Conservation (phyloP, 2,888 invertebrate species). For the Allacma fusca region DNA sequence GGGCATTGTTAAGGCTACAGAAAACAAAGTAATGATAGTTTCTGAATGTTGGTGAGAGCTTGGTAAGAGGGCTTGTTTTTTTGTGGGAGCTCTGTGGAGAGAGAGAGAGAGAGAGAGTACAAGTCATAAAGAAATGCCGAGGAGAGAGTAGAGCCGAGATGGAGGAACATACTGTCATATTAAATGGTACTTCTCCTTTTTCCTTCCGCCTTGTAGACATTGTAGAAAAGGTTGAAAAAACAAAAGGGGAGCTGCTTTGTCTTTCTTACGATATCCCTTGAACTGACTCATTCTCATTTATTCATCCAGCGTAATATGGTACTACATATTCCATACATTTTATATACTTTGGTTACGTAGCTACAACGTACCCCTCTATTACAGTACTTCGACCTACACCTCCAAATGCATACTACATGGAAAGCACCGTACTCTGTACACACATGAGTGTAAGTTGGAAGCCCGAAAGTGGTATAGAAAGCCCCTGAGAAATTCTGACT, state of each 20-base stretch:
- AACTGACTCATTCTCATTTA: constrained; percentile 41
- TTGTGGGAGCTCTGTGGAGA: background rate
- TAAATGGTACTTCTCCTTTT: constrained; percentile 3
- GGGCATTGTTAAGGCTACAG: no score
- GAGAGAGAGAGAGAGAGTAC: background rate
- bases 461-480: constrained; percentile 11
- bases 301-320: constrained; percentile 4
- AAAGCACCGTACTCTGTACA: no score
- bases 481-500: constrained; percentile 43
- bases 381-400: background rate
- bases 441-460: no score
- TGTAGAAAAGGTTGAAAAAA: constrained; percentile 32
- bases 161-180: constrained; percentile 1
- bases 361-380: background rate
- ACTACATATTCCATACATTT: background rate
- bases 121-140: constrained; percentile 1
- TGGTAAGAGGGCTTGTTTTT: background rate
- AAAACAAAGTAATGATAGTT: no score
- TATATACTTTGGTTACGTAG: background rate
- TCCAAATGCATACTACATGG: background rate
- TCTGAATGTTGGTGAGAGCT: background rate
- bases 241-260: constrained; percentile 34
- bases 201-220: constrained; percentile 9
- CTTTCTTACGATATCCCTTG: background rate
- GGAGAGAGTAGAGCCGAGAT: background rate